These are phyloP conservation scores for Arenaria interpres DNA, from an alignment of 2,113 vertebrate genomes.

Conservation along the genomic window DNA sequence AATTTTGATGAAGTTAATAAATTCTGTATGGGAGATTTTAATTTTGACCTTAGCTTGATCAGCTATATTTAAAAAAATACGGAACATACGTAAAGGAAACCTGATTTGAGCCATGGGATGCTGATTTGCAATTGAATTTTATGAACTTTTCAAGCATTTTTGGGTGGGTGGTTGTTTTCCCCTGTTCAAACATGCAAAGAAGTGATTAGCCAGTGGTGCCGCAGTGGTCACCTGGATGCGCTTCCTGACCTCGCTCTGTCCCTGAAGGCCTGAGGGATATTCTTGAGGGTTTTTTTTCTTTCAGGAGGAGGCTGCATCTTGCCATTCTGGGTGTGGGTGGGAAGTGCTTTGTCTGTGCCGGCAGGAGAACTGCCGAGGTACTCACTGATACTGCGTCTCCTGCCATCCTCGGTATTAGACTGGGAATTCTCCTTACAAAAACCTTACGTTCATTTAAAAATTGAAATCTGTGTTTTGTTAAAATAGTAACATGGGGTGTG, in stretches of 20 bases:
- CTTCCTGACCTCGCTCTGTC: neutral
- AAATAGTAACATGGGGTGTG: neutral
- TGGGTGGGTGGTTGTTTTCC: neutral
- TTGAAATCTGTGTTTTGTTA: neutral
- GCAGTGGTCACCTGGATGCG: neutral
- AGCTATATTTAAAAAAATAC: neutral
- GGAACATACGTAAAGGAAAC: neutral
- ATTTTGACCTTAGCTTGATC: neutral
- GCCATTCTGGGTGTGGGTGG: neutral
- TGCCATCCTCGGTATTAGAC: neutral
- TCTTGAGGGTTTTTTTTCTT: neutral
- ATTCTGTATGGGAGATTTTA: neutral
- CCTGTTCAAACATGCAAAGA: neutral
- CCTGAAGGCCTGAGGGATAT: neutral
- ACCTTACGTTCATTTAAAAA: fast-evolving
- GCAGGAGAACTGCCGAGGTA: neutral
- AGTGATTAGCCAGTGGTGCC: neutral
- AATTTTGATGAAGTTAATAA: neutral
- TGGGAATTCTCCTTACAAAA: neutral
- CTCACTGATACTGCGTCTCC: neutral
- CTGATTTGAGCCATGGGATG: neutral
- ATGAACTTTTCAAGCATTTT: neutral
- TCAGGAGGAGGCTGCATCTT: neutral
- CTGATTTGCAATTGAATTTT: neutral
- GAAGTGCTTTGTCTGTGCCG: neutral